Evolutionary conservation across 2,888 invertebrate genomes (phyloP), one percentile per base, ranked within the genome.

Genomic region (Tetranychus piercei): DNA sequence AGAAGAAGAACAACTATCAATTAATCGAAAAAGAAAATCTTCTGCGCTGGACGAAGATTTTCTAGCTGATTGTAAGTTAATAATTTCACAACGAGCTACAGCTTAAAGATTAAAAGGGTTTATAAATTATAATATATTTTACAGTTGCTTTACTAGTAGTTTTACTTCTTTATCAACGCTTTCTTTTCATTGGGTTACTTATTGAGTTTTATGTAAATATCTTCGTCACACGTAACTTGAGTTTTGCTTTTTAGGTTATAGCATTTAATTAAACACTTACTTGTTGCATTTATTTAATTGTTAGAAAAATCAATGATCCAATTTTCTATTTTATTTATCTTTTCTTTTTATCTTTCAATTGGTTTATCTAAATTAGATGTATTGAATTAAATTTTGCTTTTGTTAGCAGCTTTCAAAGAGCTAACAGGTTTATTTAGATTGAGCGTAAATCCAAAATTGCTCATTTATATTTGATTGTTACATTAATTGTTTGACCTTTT

Each of bases 21-120:
- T 75, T 15, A 76, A 73, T 74, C 66, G 75, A 64, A 75, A 76
- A 71, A 23, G 75, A 72, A 75, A 76, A 69, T 75, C 73, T 44
- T 74, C 74, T 22, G 66, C 71, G 71, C 55, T 73, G 20, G 75
- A 75, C 18, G 75, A 75, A 23, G 71, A 71, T n/a, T 71, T 71
- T 15, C 34, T 71, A 44, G 71, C 20, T 11, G 71, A 71, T 23
- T 71, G 71, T 69, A 69, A 69, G 69, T 69, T 69, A 23, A 69
- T 69, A 11, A 20, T 7, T 11, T 18, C 7, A 20, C 18, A 20
- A 18, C 6, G 20, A 20, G 66, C 66, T 66, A 5, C 34, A 34
- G 34, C 34, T 34, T 34, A 15, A 55, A 7, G 55, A 55, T 55
- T 55, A 55, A 55, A 15, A 9, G 55, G 55, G 7, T 9, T 15